Evolutionary conservation across 1,140 invertebrate genomes (phyloP).

Genomic region (Paraescarpia echinospica): DNA sequence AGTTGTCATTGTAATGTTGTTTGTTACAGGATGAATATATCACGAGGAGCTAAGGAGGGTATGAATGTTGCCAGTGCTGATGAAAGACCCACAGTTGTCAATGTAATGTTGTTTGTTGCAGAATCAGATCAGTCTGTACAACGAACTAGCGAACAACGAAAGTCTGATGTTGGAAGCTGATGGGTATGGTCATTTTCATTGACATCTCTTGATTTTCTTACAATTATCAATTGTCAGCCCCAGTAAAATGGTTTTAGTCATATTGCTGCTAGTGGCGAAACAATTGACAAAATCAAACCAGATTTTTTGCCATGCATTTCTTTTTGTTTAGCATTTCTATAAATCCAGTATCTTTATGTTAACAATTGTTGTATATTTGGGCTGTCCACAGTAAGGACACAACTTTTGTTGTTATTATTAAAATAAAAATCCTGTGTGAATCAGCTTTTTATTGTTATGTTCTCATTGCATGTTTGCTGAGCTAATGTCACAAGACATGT

Average conservation of each 20-base stretch:
- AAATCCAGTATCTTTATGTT: background rate
- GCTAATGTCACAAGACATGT: background rate
- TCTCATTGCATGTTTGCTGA: background rate
- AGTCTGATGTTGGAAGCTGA: constrained; percentile 60
- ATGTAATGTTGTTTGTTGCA: constrained; percentile 38
- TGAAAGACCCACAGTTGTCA: background rate
- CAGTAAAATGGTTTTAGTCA: background rate
- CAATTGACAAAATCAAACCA: background rate
- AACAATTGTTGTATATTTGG: background rate
- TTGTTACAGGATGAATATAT: too few relatives aligned
- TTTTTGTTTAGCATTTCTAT: background rate
- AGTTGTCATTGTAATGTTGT: too few relatives aligned
- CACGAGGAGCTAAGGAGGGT: too few relatives aligned
- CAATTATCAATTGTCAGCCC: background rate
- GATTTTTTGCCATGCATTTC: background rate
- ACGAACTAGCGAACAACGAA: constrained; percentile 85
- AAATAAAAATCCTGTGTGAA: background rate
- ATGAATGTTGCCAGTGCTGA: too few relatives aligned
- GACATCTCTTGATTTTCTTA: constrained; percentile 7
- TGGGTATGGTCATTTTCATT: background rate
- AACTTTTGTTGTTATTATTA: background rate
- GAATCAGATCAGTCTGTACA: constrained; percentile 86
- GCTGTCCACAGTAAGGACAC: background rate
- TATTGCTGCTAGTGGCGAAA: background rate
- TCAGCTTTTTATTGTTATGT: background rate